These are phyloP conservation scores for Corapipo altera DNA, from an alignment of 2,113 vertebrate genomes.

Conservation along the genomic window DNA sequence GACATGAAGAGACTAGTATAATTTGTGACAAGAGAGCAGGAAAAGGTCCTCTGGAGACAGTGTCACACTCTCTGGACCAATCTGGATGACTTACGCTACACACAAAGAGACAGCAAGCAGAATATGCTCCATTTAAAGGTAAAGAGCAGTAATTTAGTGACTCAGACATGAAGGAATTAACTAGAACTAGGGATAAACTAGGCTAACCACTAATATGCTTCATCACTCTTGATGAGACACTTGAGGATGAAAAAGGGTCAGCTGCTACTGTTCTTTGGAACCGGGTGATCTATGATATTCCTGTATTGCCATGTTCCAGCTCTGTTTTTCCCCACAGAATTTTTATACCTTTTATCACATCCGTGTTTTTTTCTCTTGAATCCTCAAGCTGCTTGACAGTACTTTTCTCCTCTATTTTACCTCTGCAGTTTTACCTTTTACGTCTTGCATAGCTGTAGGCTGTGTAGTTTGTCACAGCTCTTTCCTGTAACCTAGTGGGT, in stretches of 20 bases:
- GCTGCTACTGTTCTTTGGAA: neutral
- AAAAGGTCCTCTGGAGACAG: neutral
- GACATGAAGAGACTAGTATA: too few species aligned
- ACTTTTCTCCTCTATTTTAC: neutral
- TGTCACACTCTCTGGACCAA: neutral
- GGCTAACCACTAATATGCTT: neutral
- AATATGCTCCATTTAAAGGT: neutral
- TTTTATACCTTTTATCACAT: neutral
- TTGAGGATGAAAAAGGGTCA: neutral
- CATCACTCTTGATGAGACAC: accelerated
- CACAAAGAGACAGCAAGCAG: neutral
- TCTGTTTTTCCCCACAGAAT: neutral
- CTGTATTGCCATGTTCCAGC: neutral
- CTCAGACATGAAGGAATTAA: neutral
- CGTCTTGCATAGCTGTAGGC: neutral
- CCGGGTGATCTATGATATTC: neutral
- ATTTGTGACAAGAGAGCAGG: neutral
- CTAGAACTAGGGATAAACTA: neutral
- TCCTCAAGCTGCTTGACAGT: neutral
- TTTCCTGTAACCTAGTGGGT: neutral
- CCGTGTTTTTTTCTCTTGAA: neutral
- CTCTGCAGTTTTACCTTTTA: neutral
- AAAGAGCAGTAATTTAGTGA: neutral
- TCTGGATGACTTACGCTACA: neutral
- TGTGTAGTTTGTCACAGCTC: neutral